phyloP scores from a whole-genome alignment of 2,797 vertebrate species.

The Novumbra hubbsi region DNA sequence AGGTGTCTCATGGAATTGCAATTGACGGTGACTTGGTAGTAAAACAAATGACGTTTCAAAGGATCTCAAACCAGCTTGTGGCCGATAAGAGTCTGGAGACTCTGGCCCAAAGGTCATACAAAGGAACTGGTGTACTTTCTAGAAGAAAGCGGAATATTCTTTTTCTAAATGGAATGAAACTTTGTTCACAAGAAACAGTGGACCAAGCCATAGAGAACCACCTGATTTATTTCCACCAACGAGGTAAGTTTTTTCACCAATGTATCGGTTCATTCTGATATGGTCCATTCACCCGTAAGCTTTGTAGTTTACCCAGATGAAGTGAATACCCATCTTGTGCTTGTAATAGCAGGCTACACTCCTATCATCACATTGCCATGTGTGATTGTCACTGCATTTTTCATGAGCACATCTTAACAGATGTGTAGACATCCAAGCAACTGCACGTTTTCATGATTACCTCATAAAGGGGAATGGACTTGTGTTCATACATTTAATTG shows the following conservation, averaged over 20 bases:
- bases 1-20: slow-evolving; percentile 9
- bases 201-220: slow-evolving; percentile 83
- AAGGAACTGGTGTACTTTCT: slow-evolving; percentile 50
- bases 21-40: slow-evolving; percentile 19
- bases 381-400: not conserved
- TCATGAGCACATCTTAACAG: not conserved
- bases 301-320: not conserved
- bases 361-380: not conserved
- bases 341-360: not conserved
- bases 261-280: not conserved
- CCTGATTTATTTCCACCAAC: slow-evolving; percentile 85
- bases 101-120: slow-evolving; percentile 21
- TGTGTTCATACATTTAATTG: not conserved
- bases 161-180: slow-evolving; percentile 87
- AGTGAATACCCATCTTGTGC: not conserved
- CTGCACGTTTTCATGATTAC: not conserved
- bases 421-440: not conserved
- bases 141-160: slow-evolving; percentile 78
- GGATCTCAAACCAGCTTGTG: not conserved
- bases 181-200: slow-evolving; percentile 85
- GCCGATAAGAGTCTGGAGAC: not conserved
- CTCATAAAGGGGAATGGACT: not conserved
- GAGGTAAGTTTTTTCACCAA: slow-evolving; percentile 71
- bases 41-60: slow-evolving; percentile 12
- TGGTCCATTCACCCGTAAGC: not conserved